These are phyloP conservation scores for Trachymyrmex cornetzi DNA, from an alignment of 1,140 invertebrate genomes.

Conservation along the genomic window DNA sequence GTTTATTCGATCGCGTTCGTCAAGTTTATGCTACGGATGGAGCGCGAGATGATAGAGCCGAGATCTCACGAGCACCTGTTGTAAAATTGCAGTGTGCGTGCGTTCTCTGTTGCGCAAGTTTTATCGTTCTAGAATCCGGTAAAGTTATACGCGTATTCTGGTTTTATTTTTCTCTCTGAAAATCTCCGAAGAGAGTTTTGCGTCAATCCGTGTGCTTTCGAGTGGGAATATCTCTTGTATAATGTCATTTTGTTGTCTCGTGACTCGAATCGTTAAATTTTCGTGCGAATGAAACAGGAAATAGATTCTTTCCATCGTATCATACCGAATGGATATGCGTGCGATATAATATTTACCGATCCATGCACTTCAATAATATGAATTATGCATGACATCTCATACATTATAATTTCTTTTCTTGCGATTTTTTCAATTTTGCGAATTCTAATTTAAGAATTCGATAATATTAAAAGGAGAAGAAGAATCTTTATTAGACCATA, in stretches of 20 bases:
- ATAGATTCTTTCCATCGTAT: not conserved
- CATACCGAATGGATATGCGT: not conserved
- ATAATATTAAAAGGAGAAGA: not conserved
- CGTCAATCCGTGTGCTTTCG: not conserved
- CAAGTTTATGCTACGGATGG: not conserved
- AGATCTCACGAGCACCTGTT: slow-evolving; percentile 48
- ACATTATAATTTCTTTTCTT: not conserved
- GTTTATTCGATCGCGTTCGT: slow-evolving; percentile 20
- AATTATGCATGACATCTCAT: slow-evolving; percentile 5
- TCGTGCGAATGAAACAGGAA: not conserved
- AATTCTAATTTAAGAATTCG: not conserved
- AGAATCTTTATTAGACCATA: no score
- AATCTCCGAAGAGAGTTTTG: slow-evolving; percentile 11
- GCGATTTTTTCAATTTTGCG: not conserved
- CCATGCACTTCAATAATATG: not conserved
- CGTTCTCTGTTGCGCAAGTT: slow-evolving; percentile 39
- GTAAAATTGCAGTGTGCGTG: slow-evolving; percentile 37
- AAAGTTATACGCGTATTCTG: slow-evolving; percentile 31
- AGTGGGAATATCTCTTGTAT: slow-evolving; percentile 15
- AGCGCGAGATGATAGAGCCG: slow-evolving; percentile 3
- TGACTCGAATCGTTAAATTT: slow-evolving; percentile 37
- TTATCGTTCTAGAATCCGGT: slow-evolving; percentile 3
- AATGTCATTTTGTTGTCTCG: slow-evolving; percentile 29
- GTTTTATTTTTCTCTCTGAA: slow-evolving; percentile 13
- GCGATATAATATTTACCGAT: slow-evolving; percentile 24